Percentiles rank a stretch among this genome's conserved stretches.
Conservation (phyloP, 2,888 invertebrate species). For the Herminia tarsipennalis region DNA sequence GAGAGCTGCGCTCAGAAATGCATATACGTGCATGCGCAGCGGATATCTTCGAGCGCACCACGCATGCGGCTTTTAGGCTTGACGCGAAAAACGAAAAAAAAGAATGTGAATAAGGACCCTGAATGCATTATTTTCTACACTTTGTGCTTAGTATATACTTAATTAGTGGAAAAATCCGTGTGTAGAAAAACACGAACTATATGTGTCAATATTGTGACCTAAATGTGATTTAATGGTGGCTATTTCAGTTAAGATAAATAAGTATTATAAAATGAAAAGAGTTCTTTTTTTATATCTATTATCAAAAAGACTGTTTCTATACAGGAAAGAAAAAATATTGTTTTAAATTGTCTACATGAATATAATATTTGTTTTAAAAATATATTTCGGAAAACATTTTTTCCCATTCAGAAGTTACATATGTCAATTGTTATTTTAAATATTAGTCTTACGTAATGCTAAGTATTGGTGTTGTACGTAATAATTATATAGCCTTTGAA, state of each 20-base stretch:
- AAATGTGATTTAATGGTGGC: neutral
- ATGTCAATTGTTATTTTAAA: conserved; percentile 1
- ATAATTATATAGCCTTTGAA: too few relatives aligned
- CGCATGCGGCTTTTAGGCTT: too few relatives aligned
- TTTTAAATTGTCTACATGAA: neutral
- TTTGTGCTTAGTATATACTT: too few relatives aligned
- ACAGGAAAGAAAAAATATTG: neutral
- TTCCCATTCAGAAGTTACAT: neutral
- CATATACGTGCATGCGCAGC: too few relatives aligned
- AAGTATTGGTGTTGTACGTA: too few relatives aligned
- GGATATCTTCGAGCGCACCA: too few relatives aligned
- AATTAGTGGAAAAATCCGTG: too few relatives aligned
- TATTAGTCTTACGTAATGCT: too few relatives aligned
- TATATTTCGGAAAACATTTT: neutral
- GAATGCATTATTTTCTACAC: too few relatives aligned
- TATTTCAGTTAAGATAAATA: neutral
- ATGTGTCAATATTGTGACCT: neutral
- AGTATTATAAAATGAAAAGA: neutral
- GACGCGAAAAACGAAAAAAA: too few relatives aligned
- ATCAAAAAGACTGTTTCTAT: neutral
- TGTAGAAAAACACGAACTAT: neutral
- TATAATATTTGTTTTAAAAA: neutral
- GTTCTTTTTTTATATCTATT: neutral
- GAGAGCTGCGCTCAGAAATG: too few relatives aligned
- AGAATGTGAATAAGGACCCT: too few relatives aligned